Evolutionary conservation across 1,140 invertebrate species (phyloP), one percentile per base, ranked within the genome.

Genomic region (Drosophila funebris): DNA sequence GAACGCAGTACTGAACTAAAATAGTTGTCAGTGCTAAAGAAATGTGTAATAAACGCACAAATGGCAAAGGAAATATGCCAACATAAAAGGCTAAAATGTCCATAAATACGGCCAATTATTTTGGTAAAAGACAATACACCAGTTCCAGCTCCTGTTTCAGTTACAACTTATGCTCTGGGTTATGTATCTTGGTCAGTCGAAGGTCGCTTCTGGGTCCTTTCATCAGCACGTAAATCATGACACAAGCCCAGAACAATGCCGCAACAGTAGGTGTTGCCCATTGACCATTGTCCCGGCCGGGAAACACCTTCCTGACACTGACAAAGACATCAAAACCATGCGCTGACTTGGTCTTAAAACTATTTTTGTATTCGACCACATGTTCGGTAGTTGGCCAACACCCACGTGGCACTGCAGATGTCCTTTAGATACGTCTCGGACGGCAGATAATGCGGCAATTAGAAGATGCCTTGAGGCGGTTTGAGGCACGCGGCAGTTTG

Each of bases 101-200:
- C 84, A 88, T 89, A 88, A 88, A 89, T 88, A 90, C 80, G 73
- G 73, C 27, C 84, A 89, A 88, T 89, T 88, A 89, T 85, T 77
- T 84, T 75, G 61, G 64, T 58, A 71, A 69, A 70, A 74, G 56
- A 78, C 56, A 74, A 53, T 44, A 46, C 27, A 46, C 50, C 44
- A 31, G 41, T 18, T 16, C 8, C 4, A 5, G 27, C 11, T 36
- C 29, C 8, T 9, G 18, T 14, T 13, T 9, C 20, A 39, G 33
- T n/a, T 13, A 31, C 50, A 54, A 14, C 31, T 37, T 54, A 4
- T 9, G 14, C 13, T 18, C 8, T 52, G 13, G 11, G 48, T 48
- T 14, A 48, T 56, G 29, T 54, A 18, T 53, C 27, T 41, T 41
- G 41, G 24, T 43, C 20, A 53, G 11, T 20, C 37, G 16, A 33